Evolutionary conservation across 2,888 invertebrate genomes (phyloP).

Genomic region (Bugulina stolonifera): DNA sequence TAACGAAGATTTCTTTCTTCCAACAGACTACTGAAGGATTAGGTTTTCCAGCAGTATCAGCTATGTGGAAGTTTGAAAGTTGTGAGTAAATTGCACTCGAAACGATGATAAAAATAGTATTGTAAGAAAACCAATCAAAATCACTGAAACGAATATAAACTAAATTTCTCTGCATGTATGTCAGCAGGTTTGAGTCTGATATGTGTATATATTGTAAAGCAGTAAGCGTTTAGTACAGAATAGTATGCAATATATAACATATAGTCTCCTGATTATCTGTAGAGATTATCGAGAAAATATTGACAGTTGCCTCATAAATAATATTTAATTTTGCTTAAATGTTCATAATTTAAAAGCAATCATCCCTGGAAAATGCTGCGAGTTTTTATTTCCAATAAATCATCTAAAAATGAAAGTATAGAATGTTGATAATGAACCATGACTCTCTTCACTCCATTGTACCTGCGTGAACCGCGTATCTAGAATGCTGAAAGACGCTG

Average conservation of each 20-base stretch:
- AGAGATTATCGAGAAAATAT: not conserved
- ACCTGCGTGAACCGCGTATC: not conserved
- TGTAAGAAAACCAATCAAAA: not conserved
- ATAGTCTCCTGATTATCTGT: conserved; percentile 14
- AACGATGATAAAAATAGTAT: not conserved
- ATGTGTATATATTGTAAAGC: too few species aligned
- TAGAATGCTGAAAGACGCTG: too few species aligned
- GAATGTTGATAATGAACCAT: not conserved
- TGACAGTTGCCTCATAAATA: conserved; percentile 9
- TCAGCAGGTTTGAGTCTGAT: not conserved
- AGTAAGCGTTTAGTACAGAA: too few species aligned
- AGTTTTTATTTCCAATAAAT: conserved; percentile 15
- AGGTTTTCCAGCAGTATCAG: too few species aligned
- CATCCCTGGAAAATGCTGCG: not conserved
- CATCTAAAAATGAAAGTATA: not conserved
- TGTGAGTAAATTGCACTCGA: not conserved
- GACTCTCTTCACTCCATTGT: not conserved
- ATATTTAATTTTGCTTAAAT: conserved; percentile 4
- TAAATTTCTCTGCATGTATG: not conserved
- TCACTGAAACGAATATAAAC: not conserved
- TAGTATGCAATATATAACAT: too few species aligned
- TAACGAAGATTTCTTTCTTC: too few species aligned
- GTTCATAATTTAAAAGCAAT: conserved; percentile 25
- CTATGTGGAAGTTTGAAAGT: too few species aligned
- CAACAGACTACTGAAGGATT: too few species aligned